phyloP scores from a whole-genome alignment of 2,113 vertebrate species.

The Litocranius walleri region DNA sequence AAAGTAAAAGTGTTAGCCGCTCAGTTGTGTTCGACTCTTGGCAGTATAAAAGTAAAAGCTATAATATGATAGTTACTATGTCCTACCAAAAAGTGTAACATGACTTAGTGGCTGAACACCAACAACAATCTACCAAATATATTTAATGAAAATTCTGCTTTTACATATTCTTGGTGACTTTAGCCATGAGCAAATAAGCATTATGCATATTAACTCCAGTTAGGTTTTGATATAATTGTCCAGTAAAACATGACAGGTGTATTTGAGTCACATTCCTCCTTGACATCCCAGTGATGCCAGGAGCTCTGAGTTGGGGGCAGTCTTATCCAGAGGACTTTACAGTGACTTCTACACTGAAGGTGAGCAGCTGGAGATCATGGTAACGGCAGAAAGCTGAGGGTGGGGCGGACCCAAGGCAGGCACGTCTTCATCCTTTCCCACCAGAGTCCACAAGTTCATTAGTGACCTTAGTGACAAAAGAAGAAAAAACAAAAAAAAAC shows the following conservation, averaged over 20 bases:
- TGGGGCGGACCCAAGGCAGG: background rate
- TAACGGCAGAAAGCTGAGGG: fast-evolving
- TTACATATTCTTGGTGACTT: background rate
- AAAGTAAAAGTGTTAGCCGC: background rate
- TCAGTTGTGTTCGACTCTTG: background rate
- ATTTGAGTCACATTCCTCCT: background rate
- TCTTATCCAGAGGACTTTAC: fast-evolving
- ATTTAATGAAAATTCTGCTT: no score
- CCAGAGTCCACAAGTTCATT: no score
- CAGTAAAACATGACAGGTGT: fast-evolving
- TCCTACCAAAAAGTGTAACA: background rate
- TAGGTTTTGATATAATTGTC: background rate
- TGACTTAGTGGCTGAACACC: background rate
- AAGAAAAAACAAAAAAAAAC: background rate
- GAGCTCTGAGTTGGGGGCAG: fast-evolving
- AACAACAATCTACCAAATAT: background rate
- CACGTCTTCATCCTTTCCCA: fast-evolving
- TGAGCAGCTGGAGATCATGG: fast-evolving
- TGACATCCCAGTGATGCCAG: fast-evolving
- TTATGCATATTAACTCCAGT: fast-evolving
- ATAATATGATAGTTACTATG: fast-evolving
- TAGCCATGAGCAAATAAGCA: fast-evolving
- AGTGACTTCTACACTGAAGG: background rate
- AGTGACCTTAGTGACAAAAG: background rate
- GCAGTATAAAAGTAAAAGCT: background rate